Base-by-base conservation (phyloP, 30 jellyfish, hydroid and myxozoan species). In the Cassiopea xamachana region DNA sequence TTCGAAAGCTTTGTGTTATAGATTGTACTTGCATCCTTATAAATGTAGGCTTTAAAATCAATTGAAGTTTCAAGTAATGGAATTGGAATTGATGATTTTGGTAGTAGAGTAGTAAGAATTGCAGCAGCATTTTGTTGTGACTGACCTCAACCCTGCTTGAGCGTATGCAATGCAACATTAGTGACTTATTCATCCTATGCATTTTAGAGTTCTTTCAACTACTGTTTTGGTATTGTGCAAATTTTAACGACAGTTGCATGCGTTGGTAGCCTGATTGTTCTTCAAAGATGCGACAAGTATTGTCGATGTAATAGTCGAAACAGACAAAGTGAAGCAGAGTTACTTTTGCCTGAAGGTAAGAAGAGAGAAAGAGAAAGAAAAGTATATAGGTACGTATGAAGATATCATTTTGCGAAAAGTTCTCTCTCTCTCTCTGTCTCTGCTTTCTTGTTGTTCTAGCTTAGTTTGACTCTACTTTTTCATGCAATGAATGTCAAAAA, bases 221-320 rank as follows among this genome's bases (percentile, higher is more conserved):
- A 76, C 74, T 64, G 67, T 14, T 72, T 50, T 70, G 97, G 77
- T 43, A 81, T 82, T 0, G 51, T 60, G 61, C 84, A 80, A 59
- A 48, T 77, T 47, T 2, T 74, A 16, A 48, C 91, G 7, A 85
- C 83, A 13, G 45, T 90, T 43, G 64, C 69, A 1, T 71, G 93
- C 62, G 62, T 90, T 51, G 88, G 77, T 51, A 82, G 89, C 55
- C 85, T 90, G 86, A 83, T 83, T 7, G 17, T 75, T 12, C 92
- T 90, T 9, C 88, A 80, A 64, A 76, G 93, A 49, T 68, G 88
- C 75, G 97, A 90, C 81, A 90, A 90, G 50, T 90, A 90, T 60
- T 90, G 97, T 51, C 86, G 97, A 2, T 90, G 97, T 69, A 76
- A 80, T 9, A 81, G 59, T 39, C 61, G 1, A 58, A n/a, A 18